A percentile compares a stretch with the other conserved stretches of the same genome.
Evolutionary conservation across 2,888 invertebrate species (phyloP).

Genomic region (Monopis laevigella): DNA sequence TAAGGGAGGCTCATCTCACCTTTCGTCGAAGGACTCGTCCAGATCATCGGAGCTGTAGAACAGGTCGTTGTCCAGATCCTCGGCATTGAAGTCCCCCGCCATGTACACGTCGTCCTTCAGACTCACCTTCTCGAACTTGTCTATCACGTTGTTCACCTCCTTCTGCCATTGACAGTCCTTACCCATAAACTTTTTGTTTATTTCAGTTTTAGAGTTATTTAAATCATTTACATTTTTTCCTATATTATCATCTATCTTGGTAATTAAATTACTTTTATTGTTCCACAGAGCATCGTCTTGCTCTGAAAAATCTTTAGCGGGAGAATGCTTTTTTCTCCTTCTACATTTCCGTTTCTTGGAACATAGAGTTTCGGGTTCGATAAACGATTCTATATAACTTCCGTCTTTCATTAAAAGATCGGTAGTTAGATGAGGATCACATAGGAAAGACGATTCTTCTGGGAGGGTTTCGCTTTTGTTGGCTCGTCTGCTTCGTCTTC

Average conservation of each 20-base stretch:
- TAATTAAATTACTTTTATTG: conserved; percentile 24
- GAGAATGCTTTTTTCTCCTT: conserved; percentile 41
- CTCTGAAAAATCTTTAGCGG: too few species aligned
- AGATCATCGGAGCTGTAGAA: conserved; percentile 45
- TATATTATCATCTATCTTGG: conserved; percentile 33
- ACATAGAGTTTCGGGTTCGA: conserved; percentile 22
- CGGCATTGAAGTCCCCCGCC: conserved; percentile 40
- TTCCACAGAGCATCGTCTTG: conserved; percentile 23
- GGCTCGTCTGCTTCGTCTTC: conserved; percentile 40
- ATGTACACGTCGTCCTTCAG: conserved; percentile 48
- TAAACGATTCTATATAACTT: conserved; percentile 50
- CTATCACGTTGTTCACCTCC: conserved; percentile 32
- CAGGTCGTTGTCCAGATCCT: conserved; percentile 42
- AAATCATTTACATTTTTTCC: conserved; percentile 53
- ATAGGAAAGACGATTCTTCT: conserved; percentile 52
- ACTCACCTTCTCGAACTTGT: conserved; percentile 45
- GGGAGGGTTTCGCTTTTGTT: conserved; percentile 51
- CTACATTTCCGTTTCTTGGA: conserved; percentile 37
- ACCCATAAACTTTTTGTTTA: not conserved
- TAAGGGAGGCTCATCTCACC: too few species aligned
- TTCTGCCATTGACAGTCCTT: conserved; percentile 16
- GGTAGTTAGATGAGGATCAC: conserved; percentile 47
- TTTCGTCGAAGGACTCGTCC: conserved; percentile 42
- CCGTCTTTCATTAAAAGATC: conserved; percentile 44
- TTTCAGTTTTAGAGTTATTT: conserved; percentile 14